phyloP scores from a whole-genome alignment of 2,797 vertebrate genomes.

The Hephaestus fuliginosus region DNA sequence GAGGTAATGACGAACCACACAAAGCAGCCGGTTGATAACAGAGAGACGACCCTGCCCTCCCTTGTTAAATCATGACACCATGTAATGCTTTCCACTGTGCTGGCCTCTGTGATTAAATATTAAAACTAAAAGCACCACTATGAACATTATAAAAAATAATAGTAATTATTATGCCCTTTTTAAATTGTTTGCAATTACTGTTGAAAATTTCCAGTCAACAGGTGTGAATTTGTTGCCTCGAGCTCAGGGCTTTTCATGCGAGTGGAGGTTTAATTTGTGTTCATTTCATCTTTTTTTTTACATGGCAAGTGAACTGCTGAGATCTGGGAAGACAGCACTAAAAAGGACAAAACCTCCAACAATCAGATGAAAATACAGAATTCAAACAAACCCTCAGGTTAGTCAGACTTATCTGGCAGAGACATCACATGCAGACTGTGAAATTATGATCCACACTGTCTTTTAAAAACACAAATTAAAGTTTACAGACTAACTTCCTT shows the following conservation, averaged over 20 bases:
- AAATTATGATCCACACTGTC: too few relatives aligned
- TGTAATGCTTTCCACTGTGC: slow-evolving; percentile 20
- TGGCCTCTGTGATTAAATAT: slow-evolving; percentile 28
- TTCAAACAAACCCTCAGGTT: too few relatives aligned
- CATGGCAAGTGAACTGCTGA: neutral
- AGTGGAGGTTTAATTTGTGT: neutral
- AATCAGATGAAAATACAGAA: too few relatives aligned
- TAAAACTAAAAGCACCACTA: slow-evolving; percentile 10
- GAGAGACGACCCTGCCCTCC: slow-evolving; percentile 18
- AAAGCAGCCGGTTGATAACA: slow-evolving; percentile 31
- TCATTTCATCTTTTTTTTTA: neutral
- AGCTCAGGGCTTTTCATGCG: neutral
- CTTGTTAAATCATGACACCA: slow-evolving; percentile 39
- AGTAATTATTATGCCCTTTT: slow-evolving; percentile 26
- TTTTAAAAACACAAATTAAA: too few relatives aligned
- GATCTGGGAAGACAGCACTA: neutral
- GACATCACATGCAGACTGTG: too few relatives aligned
- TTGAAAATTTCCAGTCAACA: slow-evolving; percentile 7
- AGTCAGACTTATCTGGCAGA: too few relatives aligned
- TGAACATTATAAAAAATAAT: slow-evolving; percentile 18
- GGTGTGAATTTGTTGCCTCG: slow-evolving; percentile 12
- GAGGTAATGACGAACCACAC: slow-evolving; percentile 51
- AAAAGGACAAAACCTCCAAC: neutral
- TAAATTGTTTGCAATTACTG: neutral
- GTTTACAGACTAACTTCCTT: too few relatives aligned